phyloP scores from a whole-genome alignment of 2,113 vertebrate genomes.

The Haemorhous mexicanus region DNA sequence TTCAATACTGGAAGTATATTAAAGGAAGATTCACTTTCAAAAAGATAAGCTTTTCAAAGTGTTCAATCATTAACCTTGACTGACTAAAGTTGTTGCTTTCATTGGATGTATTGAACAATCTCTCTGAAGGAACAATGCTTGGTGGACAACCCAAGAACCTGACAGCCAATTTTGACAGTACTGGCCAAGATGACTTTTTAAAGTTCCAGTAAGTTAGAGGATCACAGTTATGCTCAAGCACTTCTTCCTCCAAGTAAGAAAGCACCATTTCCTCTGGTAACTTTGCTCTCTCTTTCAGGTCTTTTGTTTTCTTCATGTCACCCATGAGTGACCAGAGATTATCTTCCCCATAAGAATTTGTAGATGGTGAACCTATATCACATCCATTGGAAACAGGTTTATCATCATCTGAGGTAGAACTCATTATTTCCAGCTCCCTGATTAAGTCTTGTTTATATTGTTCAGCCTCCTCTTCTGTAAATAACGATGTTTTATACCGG shows the following conservation, averaged over 20 bases:
- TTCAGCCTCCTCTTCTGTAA: constrained; percentile 93
- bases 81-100: constrained; percentile 85
- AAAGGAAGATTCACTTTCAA: constrained; percentile 97
- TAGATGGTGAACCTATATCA: constrained; percentile 72
- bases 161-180: constrained; percentile 90
- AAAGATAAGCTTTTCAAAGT: constrained; percentile 94
- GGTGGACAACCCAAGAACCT: constrained; percentile 95
- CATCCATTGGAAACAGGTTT: constrained; percentile 81
- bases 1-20: constrained; percentile 98
- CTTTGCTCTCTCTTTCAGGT: constrained; percentile 81
- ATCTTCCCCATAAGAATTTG: constrained; percentile 73
- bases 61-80: constrained; percentile 87
- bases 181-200: constrained; percentile 91
- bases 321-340: constrained; percentile 93
- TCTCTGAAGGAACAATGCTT: constrained; percentile 89
- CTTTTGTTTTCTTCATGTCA: constrained; percentile 84
- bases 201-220: constrained; percentile 96
- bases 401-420: constrained; percentile 85
- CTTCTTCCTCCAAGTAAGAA: constrained; percentile 94
- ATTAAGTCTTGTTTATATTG: constrained; percentile 92
- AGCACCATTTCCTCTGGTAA: constrained; percentile 88
- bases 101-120: constrained; percentile 89
- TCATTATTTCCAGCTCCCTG: constrained; percentile 87
- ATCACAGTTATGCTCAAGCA: constrained; percentile 96
- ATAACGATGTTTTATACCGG: constrained; percentile 93